These are phyloP conservation scores for Stomorhina lunata DNA, from an alignment of 2,888 invertebrate genomes.

Conservation along the genomic window DNA sequence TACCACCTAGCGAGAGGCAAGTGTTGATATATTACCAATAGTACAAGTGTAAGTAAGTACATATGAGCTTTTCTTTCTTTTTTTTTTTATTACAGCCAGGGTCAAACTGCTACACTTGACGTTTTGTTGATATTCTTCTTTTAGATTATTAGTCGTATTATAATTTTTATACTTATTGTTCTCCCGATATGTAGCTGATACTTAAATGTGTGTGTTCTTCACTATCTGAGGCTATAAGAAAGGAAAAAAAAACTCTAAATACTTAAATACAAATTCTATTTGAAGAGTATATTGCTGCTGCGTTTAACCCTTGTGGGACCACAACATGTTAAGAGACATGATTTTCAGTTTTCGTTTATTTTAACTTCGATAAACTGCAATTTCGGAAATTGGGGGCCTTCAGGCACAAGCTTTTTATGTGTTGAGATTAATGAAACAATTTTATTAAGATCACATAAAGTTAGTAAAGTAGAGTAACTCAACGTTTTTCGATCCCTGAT, in stretches of 20 bases:
- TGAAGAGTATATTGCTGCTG: not conserved
- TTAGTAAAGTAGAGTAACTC: too few relatives aligned
- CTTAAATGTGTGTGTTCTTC: not conserved
- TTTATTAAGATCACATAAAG: too few relatives aligned
- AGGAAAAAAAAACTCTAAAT: conserved; percentile 5
- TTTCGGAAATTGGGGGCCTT: too few relatives aligned
- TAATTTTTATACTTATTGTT: conserved; percentile 17
- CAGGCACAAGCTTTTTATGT: too few relatives aligned
- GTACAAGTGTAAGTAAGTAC: not conserved
- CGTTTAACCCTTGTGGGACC: too few relatives aligned
- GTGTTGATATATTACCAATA: conserved; percentile 15
- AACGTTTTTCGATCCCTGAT: too few relatives aligned
- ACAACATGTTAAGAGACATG: too few relatives aligned
- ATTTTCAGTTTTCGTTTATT: too few relatives aligned
- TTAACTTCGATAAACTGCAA: too few relatives aligned
- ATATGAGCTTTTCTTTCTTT: conserved; percentile 27
- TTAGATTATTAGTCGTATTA: conserved; percentile 52
- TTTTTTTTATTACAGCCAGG: conserved; percentile 42
- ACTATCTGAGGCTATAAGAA: too few relatives aligned
- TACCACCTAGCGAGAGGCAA: conserved; percentile 19
- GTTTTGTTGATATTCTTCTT: conserved; percentile 42
- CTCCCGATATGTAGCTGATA: not conserved
- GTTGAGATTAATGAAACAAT: too few relatives aligned
- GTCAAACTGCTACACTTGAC: conserved; percentile 59
- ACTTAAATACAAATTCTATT: conserved; percentile 26